Evolutionary conservation across 2,797 vertebrate species (phyloP).

Genomic region (Menidia menidia): DNA sequence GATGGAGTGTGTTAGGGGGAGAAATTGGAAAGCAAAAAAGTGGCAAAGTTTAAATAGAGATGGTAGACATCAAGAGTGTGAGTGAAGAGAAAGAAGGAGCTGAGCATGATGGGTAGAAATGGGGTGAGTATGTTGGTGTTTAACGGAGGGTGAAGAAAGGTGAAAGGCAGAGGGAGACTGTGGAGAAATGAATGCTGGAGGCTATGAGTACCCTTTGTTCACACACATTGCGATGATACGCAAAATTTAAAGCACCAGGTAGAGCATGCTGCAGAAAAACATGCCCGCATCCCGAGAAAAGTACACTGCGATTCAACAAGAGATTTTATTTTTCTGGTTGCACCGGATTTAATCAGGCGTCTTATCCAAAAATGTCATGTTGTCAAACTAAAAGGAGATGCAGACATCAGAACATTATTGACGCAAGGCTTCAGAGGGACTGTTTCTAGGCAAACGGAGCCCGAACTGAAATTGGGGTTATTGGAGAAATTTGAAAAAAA

Average conservation of each 20-base stretch:
- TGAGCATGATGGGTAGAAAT: constrained; percentile 26
- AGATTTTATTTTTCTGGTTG: neutral
- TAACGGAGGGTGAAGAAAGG: constrained; percentile 75
- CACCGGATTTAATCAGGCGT: constrained; percentile 10
- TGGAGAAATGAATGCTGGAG: constrained; percentile 50
- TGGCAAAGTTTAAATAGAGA: constrained; percentile 37
- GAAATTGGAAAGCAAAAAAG: constrained; percentile 54
- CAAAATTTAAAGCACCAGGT: constrained; percentile 50
- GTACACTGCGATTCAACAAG: constrained; percentile 24
- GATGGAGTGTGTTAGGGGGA: constrained; percentile 49
- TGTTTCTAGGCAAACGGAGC: constrained; percentile 52
- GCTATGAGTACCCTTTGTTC: constrained; percentile 66
- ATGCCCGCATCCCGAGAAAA: constrained; percentile 22
- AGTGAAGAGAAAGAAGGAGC: constrained; percentile 45
- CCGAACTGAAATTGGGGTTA: constrained; percentile 46
- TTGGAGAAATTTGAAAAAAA: constrained; percentile 36
- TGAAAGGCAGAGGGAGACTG: constrained; percentile 60
- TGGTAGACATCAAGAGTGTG: constrained; percentile 48
- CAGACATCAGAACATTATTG: constrained; percentile 20
- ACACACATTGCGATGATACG: constrained; percentile 38
- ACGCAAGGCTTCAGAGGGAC: constrained; percentile 20
- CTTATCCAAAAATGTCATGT: constrained; percentile 18
- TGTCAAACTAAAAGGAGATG: constrained; percentile 3
- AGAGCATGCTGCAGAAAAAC: constrained; percentile 21
- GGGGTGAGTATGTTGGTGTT: constrained; percentile 57